Evolutionary conservation across 2,797 vertebrate species (phyloP).

Genomic region (Mormyrus proboscirostris): DNA sequence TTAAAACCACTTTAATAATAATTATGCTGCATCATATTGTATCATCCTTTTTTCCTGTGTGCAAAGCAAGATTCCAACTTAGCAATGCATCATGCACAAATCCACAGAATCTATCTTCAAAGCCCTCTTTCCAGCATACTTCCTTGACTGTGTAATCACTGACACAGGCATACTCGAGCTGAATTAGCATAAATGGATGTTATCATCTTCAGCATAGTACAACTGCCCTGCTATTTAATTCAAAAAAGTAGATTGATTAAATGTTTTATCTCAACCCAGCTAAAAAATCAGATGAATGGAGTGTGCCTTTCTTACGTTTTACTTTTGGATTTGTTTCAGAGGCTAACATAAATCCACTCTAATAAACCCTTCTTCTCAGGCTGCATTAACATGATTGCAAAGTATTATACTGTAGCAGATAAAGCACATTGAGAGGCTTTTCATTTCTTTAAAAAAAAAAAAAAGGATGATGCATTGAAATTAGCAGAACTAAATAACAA

Average conservation of each 20-base stretch:
- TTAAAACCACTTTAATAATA: background rate
- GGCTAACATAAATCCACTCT: slow-evolving; percentile 23
- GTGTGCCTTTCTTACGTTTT: background rate
- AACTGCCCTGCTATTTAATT: background rate
- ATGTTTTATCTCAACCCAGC: slow-evolving; percentile 2
- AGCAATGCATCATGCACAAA: background rate
- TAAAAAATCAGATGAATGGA: background rate
- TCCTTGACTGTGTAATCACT: background rate
- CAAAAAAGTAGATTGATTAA: background rate
- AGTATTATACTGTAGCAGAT: slow-evolving; percentile 28
- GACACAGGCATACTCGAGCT: background rate
- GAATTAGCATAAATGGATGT: background rate
- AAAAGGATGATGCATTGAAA: background rate
- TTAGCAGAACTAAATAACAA: background rate
- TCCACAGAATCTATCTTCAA: background rate
- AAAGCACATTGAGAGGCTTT: background rate
- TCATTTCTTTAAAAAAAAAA: background rate
- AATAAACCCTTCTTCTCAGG: slow-evolving; percentile 34
- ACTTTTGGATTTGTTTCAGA: background rate
- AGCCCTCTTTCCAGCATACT: background rate
- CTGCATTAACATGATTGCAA: slow-evolving; percentile 36
- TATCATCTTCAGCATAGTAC: background rate
- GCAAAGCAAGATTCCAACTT: background rate
- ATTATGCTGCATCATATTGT: background rate
- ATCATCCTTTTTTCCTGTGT: background rate